These are phyloP conservation scores for Icerya purchasi DNA, from an alignment of 2,888 invertebrate species.

Conservation along the genomic window DNA sequence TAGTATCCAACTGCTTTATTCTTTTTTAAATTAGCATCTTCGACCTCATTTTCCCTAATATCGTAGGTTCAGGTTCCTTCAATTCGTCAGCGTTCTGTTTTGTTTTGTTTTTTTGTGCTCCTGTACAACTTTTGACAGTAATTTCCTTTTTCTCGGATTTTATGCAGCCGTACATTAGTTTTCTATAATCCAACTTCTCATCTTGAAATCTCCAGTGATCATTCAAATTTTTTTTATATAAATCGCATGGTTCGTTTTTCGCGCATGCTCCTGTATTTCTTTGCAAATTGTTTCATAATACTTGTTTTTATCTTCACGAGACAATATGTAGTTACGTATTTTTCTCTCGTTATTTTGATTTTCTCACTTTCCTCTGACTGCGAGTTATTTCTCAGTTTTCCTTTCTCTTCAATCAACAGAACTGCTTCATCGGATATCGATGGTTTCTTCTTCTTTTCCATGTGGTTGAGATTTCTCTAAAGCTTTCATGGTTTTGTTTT, in stretches of 20 bases:
- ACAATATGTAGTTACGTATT: neutral
- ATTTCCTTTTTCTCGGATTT: neutral
- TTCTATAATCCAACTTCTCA: neutral
- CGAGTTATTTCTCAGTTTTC: neutral
- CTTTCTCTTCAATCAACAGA: neutral
- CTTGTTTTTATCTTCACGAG: neutral
- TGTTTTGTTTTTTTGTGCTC: neutral
- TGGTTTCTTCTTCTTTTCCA: neutral
- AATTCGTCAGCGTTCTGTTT: no score
- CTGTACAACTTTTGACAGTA: neutral
- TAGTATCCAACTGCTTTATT: no score
- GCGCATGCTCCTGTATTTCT: neutral
- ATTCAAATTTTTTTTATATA: neutral
- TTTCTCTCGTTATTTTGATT: neutral
- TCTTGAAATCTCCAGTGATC: neutral
- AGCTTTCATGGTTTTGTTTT: neutral
- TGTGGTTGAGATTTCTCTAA: neutral
- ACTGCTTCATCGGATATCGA: neutral
- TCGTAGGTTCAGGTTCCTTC: no score
- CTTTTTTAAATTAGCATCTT: no score
- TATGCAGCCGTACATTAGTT: neutral
- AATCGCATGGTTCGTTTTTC: neutral
- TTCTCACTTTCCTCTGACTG: neutral
- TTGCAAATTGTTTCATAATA: neutral
- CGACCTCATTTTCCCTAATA: no score